Conservation (phyloP, 2,113 vertebrate genomes). For the Datnioides undecimradiatus region DNA sequence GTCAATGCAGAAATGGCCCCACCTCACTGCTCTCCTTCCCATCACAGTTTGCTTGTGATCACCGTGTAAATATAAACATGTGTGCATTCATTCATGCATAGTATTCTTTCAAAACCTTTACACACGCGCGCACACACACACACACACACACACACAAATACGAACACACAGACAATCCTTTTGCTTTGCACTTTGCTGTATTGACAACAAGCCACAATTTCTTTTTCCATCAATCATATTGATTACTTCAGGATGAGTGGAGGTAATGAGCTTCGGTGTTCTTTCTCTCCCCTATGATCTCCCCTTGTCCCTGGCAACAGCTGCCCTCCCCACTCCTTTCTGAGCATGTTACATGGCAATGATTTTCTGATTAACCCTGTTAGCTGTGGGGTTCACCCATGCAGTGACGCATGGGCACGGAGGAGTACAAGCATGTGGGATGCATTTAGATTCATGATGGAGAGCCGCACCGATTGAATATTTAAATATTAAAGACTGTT, state of each 20-base stretch:
- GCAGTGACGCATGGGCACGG: slow-evolving; percentile 42
- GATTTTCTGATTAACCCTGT: slow-evolving; percentile 82
- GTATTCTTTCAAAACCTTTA: slow-evolving; percentile 38
- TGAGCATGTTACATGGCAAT: slow-evolving; percentile 72
- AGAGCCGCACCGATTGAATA: slow-evolving; percentile 29
- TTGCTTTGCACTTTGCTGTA: slow-evolving; percentile 58
- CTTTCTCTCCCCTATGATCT: slow-evolving; percentile 63
- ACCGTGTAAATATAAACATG: background rate
- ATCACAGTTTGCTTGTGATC: slow-evolving; percentile 1
- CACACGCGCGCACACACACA: background rate
- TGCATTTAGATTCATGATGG: slow-evolving; percentile 38
- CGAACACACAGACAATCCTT: slow-evolving; percentile 4
- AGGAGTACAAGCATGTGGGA: slow-evolving; percentile 35
- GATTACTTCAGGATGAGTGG: slow-evolving; percentile 85
- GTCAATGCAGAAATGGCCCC: background rate
- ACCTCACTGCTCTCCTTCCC: background rate
- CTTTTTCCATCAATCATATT: slow-evolving; percentile 83
- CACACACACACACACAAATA: slow-evolving; percentile 1
- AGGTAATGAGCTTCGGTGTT: slow-evolving; percentile 81
- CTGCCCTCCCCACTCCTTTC: slow-evolving; percentile 9
- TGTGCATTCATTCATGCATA: slow-evolving; percentile 2
- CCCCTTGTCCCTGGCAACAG: slow-evolving; percentile 36
- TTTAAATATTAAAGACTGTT: background rate
- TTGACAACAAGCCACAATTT: slow-evolving; percentile 68
- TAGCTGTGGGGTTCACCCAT: slow-evolving; percentile 65